Percentiles rank a stretch among this genome's conserved stretches.
These are phyloP conservation scores for Lapara coniferarum DNA, from an alignment of 2,888 invertebrate genomes.

Conservation along the genomic window DNA sequence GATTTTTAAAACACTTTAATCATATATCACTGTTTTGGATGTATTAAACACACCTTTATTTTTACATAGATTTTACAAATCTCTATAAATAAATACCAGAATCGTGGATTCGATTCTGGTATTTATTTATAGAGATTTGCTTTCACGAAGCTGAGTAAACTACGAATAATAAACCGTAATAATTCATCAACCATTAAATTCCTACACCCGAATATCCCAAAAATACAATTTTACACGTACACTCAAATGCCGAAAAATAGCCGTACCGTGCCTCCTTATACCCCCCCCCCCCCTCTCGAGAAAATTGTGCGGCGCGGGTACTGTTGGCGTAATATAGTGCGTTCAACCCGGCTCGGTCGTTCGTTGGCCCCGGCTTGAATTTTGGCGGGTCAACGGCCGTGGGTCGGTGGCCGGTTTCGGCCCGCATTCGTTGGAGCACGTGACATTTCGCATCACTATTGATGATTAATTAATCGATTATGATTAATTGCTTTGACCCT, in stretches of 20 bases:
- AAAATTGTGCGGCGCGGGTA: constrained; percentile 36
- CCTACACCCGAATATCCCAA: constrained; percentile 1
- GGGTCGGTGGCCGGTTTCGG: constrained; percentile 58
- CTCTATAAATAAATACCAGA: too few species aligned
- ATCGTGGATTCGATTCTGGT: too few species aligned
- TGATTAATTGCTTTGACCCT: constrained; percentile 7
- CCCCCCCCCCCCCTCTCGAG: constrained; percentile 1
- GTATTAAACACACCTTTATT: too few species aligned
- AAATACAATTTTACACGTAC: constrained; percentile 11
- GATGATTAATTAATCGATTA: constrained; percentile 19
- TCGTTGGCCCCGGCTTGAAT: constrained; percentile 62
- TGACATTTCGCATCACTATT: constrained; percentile 42
- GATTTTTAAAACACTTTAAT: too few species aligned
- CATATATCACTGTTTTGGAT: too few species aligned
- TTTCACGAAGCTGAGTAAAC: background rate
- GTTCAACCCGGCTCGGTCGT: constrained; percentile 64
- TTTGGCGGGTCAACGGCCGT: constrained; percentile 69
- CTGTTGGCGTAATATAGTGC: constrained; percentile 37
- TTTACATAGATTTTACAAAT: too few species aligned
- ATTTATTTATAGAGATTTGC: too few species aligned
- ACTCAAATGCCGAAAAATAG: constrained; percentile 25
- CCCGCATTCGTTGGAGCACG: constrained; percentile 41
- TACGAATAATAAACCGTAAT: background rate
- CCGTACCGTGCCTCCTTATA: background rate
- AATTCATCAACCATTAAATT: background rate